A percentile compares a stretch with the other conserved stretches of the same genome.
Evolutionary conservation across 2,888 invertebrate genomes (phyloP).

Genomic region (Drosophila percnosoma): DNA sequence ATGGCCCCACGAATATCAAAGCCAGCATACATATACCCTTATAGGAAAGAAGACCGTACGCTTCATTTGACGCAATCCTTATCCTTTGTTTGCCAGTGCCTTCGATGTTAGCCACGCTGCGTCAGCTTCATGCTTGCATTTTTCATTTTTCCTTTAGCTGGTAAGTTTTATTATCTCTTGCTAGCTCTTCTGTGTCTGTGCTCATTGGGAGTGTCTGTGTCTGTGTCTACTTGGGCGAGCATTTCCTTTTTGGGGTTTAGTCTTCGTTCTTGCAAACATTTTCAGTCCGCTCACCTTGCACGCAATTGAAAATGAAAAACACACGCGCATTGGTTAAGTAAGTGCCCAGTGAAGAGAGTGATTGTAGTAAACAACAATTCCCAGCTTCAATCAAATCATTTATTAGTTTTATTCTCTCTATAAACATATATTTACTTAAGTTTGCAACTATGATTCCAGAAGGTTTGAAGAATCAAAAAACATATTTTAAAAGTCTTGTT

Average conservation of each 20-base stretch:
- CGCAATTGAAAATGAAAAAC: conserved; percentile 54
- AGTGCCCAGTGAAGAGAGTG: conserved; percentile 49
- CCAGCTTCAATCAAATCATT: conserved; percentile 1
- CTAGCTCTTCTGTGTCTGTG: conserved; percentile 11
- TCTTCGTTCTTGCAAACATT: conserved; percentile 27
- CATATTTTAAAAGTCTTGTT: too few relatives aligned
- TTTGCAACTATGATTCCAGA: not conserved
- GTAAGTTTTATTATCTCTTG: conserved; percentile 54
- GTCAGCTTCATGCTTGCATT: conserved; percentile 48
- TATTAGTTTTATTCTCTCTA: not conserved
- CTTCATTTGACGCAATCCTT: conserved; percentile 70
- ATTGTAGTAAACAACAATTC: conserved; percentile 40
- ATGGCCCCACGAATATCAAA: conserved; percentile 23
- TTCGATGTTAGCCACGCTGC: conserved; percentile 25
- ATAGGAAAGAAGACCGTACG: conserved; percentile 40
- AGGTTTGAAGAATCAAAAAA: not conserved
- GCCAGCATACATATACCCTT: conserved; percentile 11
- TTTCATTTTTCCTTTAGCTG: conserved; percentile 57
- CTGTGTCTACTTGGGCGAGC: conserved; percentile 4
- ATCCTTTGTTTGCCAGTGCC: conserved; percentile 59
- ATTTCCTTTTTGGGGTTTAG: conserved; percentile 26
- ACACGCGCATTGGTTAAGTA: conserved; percentile 55
- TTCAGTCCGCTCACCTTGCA: conserved; percentile 33
- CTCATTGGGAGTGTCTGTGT: conserved; percentile 4
- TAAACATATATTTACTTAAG: not conserved